phyloP scores from a whole-genome alignment of 2,888 invertebrate species.

The Sesia bembeciformis region DNA sequence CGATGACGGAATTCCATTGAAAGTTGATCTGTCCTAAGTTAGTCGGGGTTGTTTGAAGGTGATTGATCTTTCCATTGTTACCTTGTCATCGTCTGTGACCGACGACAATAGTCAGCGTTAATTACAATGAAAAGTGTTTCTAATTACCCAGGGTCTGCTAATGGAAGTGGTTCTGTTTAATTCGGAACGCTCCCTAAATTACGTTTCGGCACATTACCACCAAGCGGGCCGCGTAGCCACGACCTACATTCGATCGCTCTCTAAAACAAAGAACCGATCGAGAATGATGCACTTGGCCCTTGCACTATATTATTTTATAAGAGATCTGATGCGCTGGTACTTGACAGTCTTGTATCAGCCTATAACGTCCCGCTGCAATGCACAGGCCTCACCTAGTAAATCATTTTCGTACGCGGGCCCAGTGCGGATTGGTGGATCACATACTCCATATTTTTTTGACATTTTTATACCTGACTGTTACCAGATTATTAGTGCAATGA shows the following conservation, averaged over 20 bases:
- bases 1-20: neutral
- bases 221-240: slow-evolving; percentile 18
- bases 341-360: no score
- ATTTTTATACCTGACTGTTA: no score
- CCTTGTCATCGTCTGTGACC: slow-evolving; percentile 1
- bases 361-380: no score
- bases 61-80: slow-evolving; percentile 7
- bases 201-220: slow-evolving; percentile 24
- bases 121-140: slow-evolving; percentile 18
- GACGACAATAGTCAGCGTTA: slow-evolving; percentile 13
- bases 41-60: neutral
- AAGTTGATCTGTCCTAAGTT: neutral
- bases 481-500: no score
- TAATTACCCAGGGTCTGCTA: slow-evolving; percentile 15
- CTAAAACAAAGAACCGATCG: slow-evolving; percentile 1
- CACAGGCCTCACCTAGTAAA: no score
- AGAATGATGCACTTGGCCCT: slow-evolving; percentile 6
- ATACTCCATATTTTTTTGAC: no score
- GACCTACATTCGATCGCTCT: slow-evolving; percentile 22
- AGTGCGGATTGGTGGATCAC: no score
- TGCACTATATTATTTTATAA: neutral
- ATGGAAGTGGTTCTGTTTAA: slow-evolving; percentile 14
- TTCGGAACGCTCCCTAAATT: slow-evolving; percentile 18
- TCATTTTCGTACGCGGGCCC: no score
- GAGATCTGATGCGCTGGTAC: neutral